These are phyloP conservation scores for Drosophila mojavensis DNA, from an alignment of 1,140 invertebrate species.

Conservation along the genomic window DNA sequence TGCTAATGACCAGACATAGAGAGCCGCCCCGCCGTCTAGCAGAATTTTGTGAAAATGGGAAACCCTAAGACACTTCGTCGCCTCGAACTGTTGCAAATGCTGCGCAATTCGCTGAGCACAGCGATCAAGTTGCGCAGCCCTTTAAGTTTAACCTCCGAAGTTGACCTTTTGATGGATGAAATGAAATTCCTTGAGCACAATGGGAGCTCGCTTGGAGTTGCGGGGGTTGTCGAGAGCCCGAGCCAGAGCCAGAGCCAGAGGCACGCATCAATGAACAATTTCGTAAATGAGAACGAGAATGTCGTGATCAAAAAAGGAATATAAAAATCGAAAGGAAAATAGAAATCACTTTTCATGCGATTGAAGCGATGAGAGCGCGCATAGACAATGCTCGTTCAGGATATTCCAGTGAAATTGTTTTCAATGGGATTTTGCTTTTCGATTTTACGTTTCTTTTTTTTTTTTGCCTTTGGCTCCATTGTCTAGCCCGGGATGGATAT, in stretches of 20 bases:
- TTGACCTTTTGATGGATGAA: slow-evolving; percentile 45
- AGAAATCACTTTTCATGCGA: slow-evolving; percentile 73
- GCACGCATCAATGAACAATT: slow-evolving; percentile 43
- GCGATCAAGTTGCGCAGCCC: slow-evolving; percentile 3
- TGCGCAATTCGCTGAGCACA: slow-evolving; percentile 38
- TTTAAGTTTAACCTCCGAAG: slow-evolving; percentile 25
- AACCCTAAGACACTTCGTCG: background rate
- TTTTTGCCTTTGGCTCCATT: slow-evolving; percentile 19
- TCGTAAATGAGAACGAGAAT: slow-evolving; percentile 46
- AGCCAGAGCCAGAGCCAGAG: background rate
- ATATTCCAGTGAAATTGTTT: slow-evolving; percentile 73
- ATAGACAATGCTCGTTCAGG: slow-evolving; percentile 51
- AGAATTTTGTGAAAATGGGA: background rate
- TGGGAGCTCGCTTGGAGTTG: background rate
- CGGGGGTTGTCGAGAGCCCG: background rate
- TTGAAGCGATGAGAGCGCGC: slow-evolving; percentile 12
- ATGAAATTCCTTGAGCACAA: slow-evolving; percentile 7
- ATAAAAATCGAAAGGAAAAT: slow-evolving; percentile 16
- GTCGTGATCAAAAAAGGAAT: slow-evolving; percentile 44
- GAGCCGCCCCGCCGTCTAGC: slow-evolving; percentile 9
- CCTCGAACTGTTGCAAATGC: slow-evolving; percentile 6
- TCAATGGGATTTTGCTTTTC: slow-evolving; percentile 48
- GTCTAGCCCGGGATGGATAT: slow-evolving; percentile 24
- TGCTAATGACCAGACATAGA: slow-evolving; percentile 26
- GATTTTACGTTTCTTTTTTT: slow-evolving; percentile 12